These are phyloP conservation scores for Spisula solida DNA, from an alignment of 2,888 invertebrate genomes.

Conservation along the genomic window DNA sequence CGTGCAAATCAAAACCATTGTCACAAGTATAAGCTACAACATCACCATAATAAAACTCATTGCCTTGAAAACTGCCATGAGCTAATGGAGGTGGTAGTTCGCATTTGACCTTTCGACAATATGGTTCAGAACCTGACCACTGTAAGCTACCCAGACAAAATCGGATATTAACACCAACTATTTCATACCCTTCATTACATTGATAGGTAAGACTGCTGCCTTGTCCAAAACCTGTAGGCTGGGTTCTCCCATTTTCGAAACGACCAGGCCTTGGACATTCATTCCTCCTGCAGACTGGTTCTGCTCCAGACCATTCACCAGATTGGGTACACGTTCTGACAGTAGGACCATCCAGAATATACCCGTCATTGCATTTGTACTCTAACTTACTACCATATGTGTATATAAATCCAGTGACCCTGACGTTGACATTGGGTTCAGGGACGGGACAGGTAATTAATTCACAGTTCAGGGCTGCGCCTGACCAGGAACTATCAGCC, in stretches of 20 bases:
- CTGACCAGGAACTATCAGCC: conserved; percentile 77
- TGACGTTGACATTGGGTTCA: conserved; percentile 64
- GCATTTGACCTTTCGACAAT: conserved; percentile 75
- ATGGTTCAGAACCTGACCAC: conserved; percentile 78
- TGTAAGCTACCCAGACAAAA: conserved; percentile 75
- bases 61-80: conserved; percentile 64
- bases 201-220: conserved; percentile 73
- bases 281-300: conserved; percentile 81
- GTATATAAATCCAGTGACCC: conserved; percentile 45
- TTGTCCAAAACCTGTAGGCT: conserved; percentile 48
- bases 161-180: conserved; percentile 74
- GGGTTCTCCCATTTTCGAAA: conserved; percentile 73
- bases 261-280: conserved; percentile 74
- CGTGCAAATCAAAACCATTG: conserved; percentile 75
- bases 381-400: conserved; percentile 64
- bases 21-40: conserved; percentile 78
- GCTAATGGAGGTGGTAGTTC: conserved; percentile 60
- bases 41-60: conserved; percentile 68
- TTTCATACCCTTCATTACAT: conserved; percentile 78
- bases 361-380: conserved; percentile 76
- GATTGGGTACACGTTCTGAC: conserved; percentile 80
- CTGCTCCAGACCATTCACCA: conserved; percentile 82
- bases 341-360: conserved; percentile 75
- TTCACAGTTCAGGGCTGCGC: conserved; percentile 69
- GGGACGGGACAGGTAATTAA: conserved; percentile 72